Conservation (phyloP, 2,113 vertebrate genomes). For the Cinclus mexicanus region DNA sequence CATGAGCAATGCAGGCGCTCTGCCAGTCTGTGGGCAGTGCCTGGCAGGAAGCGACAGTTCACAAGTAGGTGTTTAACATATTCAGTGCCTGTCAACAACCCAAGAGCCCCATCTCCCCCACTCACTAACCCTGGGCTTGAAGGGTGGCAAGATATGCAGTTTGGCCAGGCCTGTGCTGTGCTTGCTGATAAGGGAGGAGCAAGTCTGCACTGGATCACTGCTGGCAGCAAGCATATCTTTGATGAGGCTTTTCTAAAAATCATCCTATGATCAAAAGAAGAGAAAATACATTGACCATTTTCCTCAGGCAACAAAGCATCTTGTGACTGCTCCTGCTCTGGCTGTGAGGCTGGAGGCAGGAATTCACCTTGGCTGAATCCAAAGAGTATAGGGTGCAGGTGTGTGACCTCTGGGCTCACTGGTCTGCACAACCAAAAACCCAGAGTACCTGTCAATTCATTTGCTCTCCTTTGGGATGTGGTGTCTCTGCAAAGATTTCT, state of each 20-base stretch:
- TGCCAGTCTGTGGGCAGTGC: not conserved
- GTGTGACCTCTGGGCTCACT: not conserved
- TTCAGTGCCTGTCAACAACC: not conserved
- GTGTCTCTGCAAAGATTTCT: not conserved
- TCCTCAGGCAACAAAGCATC: not conserved
- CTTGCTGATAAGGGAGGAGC: not conserved
- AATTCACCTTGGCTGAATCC: not conserved
- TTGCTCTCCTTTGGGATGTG: not conserved
- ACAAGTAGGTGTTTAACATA: not conserved
- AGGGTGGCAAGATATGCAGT: not conserved
- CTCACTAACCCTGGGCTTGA: rapidly evolving
- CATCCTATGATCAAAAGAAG: not conserved
- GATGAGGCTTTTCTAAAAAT: not conserved
- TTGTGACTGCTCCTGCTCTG: not conserved
- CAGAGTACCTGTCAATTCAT: not conserved
- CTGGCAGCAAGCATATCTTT: not conserved
- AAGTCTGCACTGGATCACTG: not conserved
- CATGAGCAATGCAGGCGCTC: not conserved
- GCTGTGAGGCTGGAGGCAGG: not conserved
- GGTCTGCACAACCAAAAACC: not conserved
- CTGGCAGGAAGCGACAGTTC: not conserved
- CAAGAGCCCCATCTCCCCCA: not conserved
- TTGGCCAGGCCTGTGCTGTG: not conserved
- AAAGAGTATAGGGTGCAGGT: not conserved
- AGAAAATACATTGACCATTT: not conserved